Evolutionary conservation across 2,888 invertebrate species (phyloP).

Genomic region (Alsophila aescularia): DNA sequence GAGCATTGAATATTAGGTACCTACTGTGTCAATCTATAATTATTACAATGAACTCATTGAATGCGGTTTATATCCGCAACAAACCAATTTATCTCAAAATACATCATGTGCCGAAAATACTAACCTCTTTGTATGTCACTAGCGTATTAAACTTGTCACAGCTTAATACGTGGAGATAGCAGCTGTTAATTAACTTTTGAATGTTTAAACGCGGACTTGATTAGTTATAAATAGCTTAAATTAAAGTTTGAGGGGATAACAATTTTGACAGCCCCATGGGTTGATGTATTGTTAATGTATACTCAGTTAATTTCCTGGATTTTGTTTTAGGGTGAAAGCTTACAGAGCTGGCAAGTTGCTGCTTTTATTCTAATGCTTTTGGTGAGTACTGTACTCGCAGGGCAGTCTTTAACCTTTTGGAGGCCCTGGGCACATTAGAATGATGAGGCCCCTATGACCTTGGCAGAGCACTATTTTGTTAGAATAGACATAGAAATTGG

Average conservation of each 20-base stretch:
- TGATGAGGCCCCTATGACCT: too few relatives aligned
- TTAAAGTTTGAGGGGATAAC: slow-evolving; percentile 20
- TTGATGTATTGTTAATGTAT: slow-evolving; percentile 5
- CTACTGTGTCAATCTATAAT: too few relatives aligned
- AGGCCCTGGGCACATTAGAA: too few relatives aligned
- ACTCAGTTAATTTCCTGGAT: slow-evolving; percentile 5
- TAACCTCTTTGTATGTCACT: background rate
- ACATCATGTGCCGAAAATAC: slow-evolving; percentile 3
- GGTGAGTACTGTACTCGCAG: too few relatives aligned
- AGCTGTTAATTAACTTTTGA: slow-evolving; percentile 25
- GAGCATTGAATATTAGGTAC: too few relatives aligned
- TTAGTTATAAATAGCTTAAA: slow-evolving; percentile 12
- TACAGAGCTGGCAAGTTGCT: background rate
- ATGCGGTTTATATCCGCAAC: background rate
- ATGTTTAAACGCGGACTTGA: slow-evolving; percentile 18
- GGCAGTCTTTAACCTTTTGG: too few relatives aligned
- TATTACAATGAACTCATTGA: too few relatives aligned
- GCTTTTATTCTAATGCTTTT: too few relatives aligned
- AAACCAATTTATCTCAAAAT: background rate
- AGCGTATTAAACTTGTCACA: slow-evolving; percentile 13
- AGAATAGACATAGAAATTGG: too few relatives aligned
- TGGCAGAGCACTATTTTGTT: too few relatives aligned
- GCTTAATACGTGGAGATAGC: slow-evolving; percentile 14
- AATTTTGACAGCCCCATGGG: slow-evolving; percentile 11
- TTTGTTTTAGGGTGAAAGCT: background rate